Evolutionary conservation across 1,140 invertebrate genomes (phyloP), one percentile per base, ranked within the genome.

Genomic region (Idris sp.): DNA sequence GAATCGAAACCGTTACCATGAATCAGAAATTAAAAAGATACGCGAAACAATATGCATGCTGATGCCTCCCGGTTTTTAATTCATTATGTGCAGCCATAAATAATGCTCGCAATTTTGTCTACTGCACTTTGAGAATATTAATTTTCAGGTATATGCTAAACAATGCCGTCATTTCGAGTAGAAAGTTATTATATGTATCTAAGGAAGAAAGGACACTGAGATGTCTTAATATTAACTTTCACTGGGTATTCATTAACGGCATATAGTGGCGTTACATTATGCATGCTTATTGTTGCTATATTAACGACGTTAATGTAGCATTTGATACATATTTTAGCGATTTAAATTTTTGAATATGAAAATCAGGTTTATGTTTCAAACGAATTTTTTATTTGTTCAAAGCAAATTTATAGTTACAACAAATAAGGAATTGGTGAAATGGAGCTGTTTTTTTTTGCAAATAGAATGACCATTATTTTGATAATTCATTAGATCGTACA

Each of bases 211-310:
- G 48, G 65, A 69, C 56, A 61, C 35, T 61, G 58, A 35, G 43
- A 68, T n/a, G 25, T 58, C 44, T 68, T 68, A 51, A 68, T 68
- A 43, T 51, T 10, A 43, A 68, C 64, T 68, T 68, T 68, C 64
- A 49, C 64, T 58, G 28, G 1, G 18, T 30, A 68, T 68, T 36
- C 44, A 68, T 68, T 68, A 59, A 41, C 18, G 2, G 4, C 25
- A 18, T 44, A 58, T 68, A 51, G 35, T 36, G 26, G 28, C 15
- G 7, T 26, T 4, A 10, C 18, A 13, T 49, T 58, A 38, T 19
- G 7, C 9, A 4, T 7, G 8, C 1, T 51, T 43, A 15, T 28
- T 25, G 38, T 41, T 19, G n/a, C 19, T 15, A 18, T n/a, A 13
- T 41, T 33, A 26, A 22, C 2, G 10, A 2, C 14, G 15, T 11